Evolutionary conservation across 2,797 vertebrate species (phyloP), one percentile per base, ranked within the genome.

Genomic region (Epinephelus malabaricus): DNA sequence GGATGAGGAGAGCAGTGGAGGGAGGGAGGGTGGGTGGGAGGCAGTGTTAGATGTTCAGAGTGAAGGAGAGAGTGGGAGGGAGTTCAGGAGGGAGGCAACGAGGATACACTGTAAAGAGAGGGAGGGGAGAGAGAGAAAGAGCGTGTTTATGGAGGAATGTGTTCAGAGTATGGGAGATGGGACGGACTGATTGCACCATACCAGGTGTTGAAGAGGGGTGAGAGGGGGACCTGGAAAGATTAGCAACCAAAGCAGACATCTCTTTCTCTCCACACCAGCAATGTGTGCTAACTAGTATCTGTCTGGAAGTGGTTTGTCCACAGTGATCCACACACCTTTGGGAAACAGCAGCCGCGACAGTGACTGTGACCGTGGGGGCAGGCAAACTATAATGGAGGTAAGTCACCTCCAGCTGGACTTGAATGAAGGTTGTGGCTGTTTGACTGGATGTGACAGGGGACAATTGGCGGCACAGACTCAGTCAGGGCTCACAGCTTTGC

Each of bases 111-210:
- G 84, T 79, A 74, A 79, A 79, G 83, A 88, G 78, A 85, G 84
- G 63, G 83, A 79, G 76, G 74, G 76, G 73, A 81, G 83, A 76
- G 59, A 82, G 81, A 84, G 85, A 82, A 62, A 77, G 78, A 76
- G 85, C 64, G 34, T 83, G 87, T 86, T 89, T 90, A 90, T 92
- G 82, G 79, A 92, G 92, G 92, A 94, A 93, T 94, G 92, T 82
- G 85, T 70, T 90, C 84, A 83, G 80, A 88, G 86, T 74, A 84
- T 86, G 89, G 87, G 89, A 92, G 90, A 93, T 89, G 90, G 90
- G 91, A 92, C 72, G 63, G 83, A 90, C 79, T 81, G 82, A 92
- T 81, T 82, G 75, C 73, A 66, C 74, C 65, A 40, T 69, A 82
- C 73, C 74, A 81, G 80, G 88, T 88, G 83, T 79, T 69, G 66